phyloP scores from a whole-genome alignment of 2,888 invertebrate species.

The Himalopsyche kuldschensis region DNA sequence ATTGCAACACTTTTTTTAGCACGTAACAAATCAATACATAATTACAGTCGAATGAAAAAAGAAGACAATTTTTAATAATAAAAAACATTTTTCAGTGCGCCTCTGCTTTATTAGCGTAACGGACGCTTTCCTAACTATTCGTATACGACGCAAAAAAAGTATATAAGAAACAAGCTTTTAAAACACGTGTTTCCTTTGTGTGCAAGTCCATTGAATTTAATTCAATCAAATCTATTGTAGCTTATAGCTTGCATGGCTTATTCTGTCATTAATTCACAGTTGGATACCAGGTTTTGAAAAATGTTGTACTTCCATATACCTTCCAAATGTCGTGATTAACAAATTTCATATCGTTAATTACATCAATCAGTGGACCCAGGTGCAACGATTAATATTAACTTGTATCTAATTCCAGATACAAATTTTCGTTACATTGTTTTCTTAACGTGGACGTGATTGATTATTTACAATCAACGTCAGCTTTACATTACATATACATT shows the following conservation, averaged over 20 bases:
- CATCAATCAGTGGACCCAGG: neutral
- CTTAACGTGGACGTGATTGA: neutral
- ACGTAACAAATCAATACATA: too few relatives aligned
- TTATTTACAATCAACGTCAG: neutral
- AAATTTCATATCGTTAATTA: neutral
- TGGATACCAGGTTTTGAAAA: neutral
- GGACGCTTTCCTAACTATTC: neutral
- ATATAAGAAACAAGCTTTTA: neutral
- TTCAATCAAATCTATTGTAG: slow-evolving; percentile 3
- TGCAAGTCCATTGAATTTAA: neutral
- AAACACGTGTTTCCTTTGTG: slow-evolving; percentile 8
- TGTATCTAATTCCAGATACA: neutral
- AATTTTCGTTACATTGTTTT: neutral
- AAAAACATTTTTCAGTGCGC: neutral
- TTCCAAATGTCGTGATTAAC: neutral
- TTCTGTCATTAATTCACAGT: neutral
- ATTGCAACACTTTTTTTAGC: too few relatives aligned
- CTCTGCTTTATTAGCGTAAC: neutral
- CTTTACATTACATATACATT: too few relatives aligned
- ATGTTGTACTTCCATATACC: neutral
- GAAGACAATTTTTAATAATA: too few relatives aligned
- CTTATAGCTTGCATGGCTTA: neutral
- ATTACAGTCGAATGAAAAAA: too few relatives aligned
- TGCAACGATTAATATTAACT: neutral
- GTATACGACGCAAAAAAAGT: neutral